phyloP scores from a whole-genome alignment of 2,888 invertebrate species.

The Trichopoda pennipes region DNA sequence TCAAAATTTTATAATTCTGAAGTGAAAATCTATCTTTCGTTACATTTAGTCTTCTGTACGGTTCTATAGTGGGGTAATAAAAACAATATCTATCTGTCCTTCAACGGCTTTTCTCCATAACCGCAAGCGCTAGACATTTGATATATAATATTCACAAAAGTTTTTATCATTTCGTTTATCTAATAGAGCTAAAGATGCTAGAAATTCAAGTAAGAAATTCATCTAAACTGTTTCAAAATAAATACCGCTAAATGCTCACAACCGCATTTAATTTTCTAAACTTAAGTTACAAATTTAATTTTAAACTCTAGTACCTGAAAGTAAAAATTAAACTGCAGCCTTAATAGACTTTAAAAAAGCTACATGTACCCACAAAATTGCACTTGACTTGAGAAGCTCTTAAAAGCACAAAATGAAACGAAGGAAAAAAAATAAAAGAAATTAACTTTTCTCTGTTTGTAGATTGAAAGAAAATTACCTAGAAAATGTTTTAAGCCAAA shows the following conservation, averaged over 20 bases:
- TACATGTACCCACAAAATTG: constrained; percentile 33
- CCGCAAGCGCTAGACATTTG: no score
- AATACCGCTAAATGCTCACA: background rate
- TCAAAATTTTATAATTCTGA: no score
- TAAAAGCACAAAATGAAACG: constrained; percentile 8
- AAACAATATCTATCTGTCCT: no score
- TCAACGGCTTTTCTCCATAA: no score
- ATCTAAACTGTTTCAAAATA: constrained; percentile 24
- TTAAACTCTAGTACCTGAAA: background rate
- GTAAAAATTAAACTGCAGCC: constrained; percentile 32
- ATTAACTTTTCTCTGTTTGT: constrained; percentile 19
- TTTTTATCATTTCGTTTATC: no score
- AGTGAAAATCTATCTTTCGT: no score
- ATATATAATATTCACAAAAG: no score
- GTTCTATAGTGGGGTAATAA: no score
- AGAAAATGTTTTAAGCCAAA: constrained; percentile 36
- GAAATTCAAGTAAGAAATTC: constrained; percentile 26
- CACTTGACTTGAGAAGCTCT: constrained; percentile 52
- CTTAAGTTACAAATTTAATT: background rate
- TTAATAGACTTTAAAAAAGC: constrained; percentile 50
- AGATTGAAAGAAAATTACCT: constrained; percentile 36
- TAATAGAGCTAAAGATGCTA: no score
- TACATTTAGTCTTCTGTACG: no score
- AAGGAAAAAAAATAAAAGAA: constrained; percentile 27
- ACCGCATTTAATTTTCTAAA: constrained; percentile 4